Base-by-base conservation (phyloP, 2,888 invertebrate genomes). In the Nebria salina region DNA sequence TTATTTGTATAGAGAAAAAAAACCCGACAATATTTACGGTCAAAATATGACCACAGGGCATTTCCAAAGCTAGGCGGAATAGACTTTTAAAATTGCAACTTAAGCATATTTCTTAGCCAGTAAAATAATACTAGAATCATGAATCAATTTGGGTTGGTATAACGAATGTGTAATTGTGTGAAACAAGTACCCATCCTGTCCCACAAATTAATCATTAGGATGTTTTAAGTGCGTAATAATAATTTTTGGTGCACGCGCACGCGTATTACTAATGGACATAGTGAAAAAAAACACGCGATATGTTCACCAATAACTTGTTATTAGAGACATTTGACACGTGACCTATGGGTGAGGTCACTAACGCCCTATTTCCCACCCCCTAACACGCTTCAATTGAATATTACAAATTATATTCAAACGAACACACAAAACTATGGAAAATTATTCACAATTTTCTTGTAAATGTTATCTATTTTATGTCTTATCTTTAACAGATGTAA, bases 251-350 rank as follows among this genome's bases (percentile, higher is more conserved):
- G 54, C 13, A n/a, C 68, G 68, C 68, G 68, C 68, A 25, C 68
- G 26, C 68, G 26, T 68, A n/a, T 9, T 68, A 1, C 26, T 68
- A 68, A 68, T 68, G 68, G 20, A 26, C 68, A 68, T 20, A 25
- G 6, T 1, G 9, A 6, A 43, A 6, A 8, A 34, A 11, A 68
- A n/a, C 78, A 78, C 78, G 78, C 78, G 78, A 78, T 78, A 34
- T 20, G 72, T 73, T 41, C 72, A 15, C 26, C 20, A 72, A 72
- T 26, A 72, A 34, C 41, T 42, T 54, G 78, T 78, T 76, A 76
- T 76, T 78, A 78, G 54, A 54, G 78, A 73, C 78, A 73, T 78
- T 78, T 78, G 78, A 78, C 78, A 78, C 78, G 78, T 78, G 78
- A 78, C 78, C 78, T 34, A 20, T 34, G 9, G 9, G 26, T 15